Percentiles rank a stretch among this genome's conserved stretches.
Evolutionary conservation across 2,113 vertebrate species (phyloP).

Genomic region (Oreochromis aureus): DNA sequence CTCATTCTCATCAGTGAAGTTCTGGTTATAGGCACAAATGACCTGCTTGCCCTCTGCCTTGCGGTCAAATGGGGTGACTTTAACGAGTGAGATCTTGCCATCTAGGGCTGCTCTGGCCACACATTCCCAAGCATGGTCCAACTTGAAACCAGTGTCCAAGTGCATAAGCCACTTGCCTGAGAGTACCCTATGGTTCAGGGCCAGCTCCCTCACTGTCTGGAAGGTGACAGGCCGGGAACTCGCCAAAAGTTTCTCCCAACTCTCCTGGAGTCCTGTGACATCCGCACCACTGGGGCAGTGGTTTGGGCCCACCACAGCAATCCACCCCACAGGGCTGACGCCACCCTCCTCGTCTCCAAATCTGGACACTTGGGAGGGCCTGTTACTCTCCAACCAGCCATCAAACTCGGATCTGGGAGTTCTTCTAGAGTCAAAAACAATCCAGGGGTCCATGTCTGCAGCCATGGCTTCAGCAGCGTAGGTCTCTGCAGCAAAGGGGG

Average conservation of each 20-base stretch:
- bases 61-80: slow-evolving; percentile 79
- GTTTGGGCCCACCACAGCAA: slow-evolving; percentile 72
- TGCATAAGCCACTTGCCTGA: slow-evolving; percentile 87
- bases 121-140: slow-evolving; percentile 85
- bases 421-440: slow-evolving; percentile 78
- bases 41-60: slow-evolving; percentile 73
- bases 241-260: slow-evolving; percentile 80
- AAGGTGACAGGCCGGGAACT: slow-evolving; percentile 75
- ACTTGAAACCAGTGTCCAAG: slow-evolving; percentile 84
- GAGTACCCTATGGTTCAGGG: slow-evolving; percentile 81
- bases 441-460: slow-evolving; percentile 89
- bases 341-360: slow-evolving; percentile 69
- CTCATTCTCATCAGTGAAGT: slow-evolving; percentile 83
- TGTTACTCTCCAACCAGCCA: slow-evolving; percentile 82
- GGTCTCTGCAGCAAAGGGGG: slow-evolving; percentile 65
- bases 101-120: slow-evolving; percentile 78
- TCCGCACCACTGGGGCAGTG: slow-evolving; percentile 52
- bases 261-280: slow-evolving; percentile 77
- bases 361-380: slow-evolving; percentile 79
- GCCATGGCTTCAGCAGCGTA: slow-evolving; percentile 85
- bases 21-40: slow-evolving; percentile 82
- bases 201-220: slow-evolving; percentile 79
- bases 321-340: slow-evolving; percentile 80
- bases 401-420: slow-evolving; percentile 79
- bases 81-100: slow-evolving; percentile 73